phyloP scores from a whole-genome alignment of 2,797 vertebrate species.

The Darevskia mixta region DNA sequence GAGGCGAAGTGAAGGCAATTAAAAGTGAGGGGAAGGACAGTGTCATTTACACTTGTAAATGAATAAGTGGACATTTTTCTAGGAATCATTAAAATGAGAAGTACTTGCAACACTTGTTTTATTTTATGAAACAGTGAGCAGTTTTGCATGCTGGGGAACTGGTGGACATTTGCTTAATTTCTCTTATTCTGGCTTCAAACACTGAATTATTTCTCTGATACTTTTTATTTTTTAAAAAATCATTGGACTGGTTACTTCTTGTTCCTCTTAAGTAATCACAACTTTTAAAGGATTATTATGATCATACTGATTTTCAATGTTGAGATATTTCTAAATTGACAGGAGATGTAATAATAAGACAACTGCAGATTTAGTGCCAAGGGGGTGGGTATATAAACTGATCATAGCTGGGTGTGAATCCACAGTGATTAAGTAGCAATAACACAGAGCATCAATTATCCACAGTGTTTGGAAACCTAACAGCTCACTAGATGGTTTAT shows the following conservation, averaged over 20 bases:
- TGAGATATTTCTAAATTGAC: not conserved
- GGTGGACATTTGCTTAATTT: not conserved
- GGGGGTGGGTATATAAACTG: not conserved
- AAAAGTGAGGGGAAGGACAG: not conserved
- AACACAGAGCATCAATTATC: constrained; percentile 9
- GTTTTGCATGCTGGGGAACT: not conserved
- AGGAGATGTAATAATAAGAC: not conserved
- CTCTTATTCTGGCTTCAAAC: not conserved
- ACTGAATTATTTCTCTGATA: not conserved
- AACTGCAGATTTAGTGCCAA: not conserved
- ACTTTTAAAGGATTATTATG: not conserved
- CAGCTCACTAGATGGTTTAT: constrained; percentile 9
- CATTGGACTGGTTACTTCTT: not conserved
- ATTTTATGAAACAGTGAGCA: not conserved
- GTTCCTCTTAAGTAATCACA: not conserved
- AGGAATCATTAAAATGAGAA: not conserved
- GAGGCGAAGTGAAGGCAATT: not conserved
- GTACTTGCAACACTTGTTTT: not conserved
- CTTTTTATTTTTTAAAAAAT: not conserved
- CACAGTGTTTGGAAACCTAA: constrained; percentile 44
- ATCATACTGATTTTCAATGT: not conserved
- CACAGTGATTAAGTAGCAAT: constrained; percentile 13
- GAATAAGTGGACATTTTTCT: not conserved
- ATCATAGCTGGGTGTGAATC: constrained; percentile 9
- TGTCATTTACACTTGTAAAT: not conserved